Base-by-base conservation (phyloP, 1,140 invertebrate species). In the Idris sp. region DNA sequence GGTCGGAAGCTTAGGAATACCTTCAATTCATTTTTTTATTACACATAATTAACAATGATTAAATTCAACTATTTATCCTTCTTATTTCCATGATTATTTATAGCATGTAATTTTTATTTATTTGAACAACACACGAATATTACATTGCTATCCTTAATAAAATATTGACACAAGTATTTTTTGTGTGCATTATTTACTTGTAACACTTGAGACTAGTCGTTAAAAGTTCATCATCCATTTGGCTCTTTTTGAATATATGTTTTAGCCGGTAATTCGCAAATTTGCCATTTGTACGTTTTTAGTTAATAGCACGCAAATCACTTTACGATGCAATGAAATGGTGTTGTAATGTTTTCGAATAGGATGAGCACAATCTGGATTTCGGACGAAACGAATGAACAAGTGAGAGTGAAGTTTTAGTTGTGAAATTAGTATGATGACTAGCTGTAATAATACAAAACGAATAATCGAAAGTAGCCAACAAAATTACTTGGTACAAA, bases 401-500 rank as follows among this genome's bases (percentile, higher is more conserved):
- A 74, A 74, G 71, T 74, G 71, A 74, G 71, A 74, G 71, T 40
- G 31, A 38, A 51, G 51, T 35, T 64, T 56, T 64, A 54, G 48
- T 74, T 74, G 69, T 67, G 69, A 74, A 74, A 74, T 74, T 74
- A 61, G 36, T 65, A 65, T 54, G 69, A 67, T 74, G 61, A 74
- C 61, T 65, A 46, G 54, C 30, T 36, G 53, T 61, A 74, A 59
- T 67, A 72, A 58, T 54, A 67, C 61, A 61, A 65, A 46, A 46
- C 28, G 48, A 49, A 67, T 65, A 54, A 74, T 61, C 61, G 69
- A 65, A 74, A 74, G 69, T 71, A 54, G 41, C 38, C 16, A 49
- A 46, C 48, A 61, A 61, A 71, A 71, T 71, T 31, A 54, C 31
- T 61, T 26, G 33, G 25, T 18, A 28, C 19, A 9, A 8, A 16